Evolutionary conservation across 2,888 invertebrate species (phyloP).

Genomic region (Chloroclystis v-ata): DNA sequence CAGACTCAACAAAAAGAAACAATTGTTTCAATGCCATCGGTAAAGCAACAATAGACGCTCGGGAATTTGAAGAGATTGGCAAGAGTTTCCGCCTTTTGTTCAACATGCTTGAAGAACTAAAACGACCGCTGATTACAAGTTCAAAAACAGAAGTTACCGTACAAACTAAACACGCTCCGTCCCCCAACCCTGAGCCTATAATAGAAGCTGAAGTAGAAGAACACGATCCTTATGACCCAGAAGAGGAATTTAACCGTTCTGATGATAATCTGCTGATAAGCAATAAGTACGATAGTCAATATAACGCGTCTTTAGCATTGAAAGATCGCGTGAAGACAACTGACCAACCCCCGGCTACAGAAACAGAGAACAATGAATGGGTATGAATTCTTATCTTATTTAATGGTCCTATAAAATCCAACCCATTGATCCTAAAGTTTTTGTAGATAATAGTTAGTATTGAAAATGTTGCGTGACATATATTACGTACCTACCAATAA

Average conservation of each 20-base stretch:
- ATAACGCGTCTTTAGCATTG: conserved; percentile 13
- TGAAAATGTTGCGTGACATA: too few relatives aligned
- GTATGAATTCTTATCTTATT: conserved; percentile 23
- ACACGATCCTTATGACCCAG: conserved; percentile 19
- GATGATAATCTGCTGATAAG: conserved; percentile 48
- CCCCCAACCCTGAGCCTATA: too few relatives aligned
- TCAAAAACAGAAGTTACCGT: not conserved
- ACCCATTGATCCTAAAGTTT: too few relatives aligned
- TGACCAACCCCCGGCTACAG: not conserved
- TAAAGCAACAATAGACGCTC: conserved; percentile 31
- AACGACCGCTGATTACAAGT: conserved; percentile 26
- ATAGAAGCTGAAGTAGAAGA: conserved; percentile 13
- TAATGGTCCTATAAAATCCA: too few relatives aligned
- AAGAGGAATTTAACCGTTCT: conserved; percentile 42
- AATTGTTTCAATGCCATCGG: conserved; percentile 23
- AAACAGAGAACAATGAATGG: conserved; percentile 33
- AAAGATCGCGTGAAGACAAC: conserved; percentile 4
- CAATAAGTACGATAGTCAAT: conserved; percentile 41
- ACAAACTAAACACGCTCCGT: too few relatives aligned
- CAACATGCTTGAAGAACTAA: conserved; percentile 41
- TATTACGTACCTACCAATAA: too few relatives aligned
- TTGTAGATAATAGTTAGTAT: too few relatives aligned
- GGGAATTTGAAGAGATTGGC: conserved; percentile 41
- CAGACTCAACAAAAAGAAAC: conserved; percentile 47
- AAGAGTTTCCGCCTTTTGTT: conserved; percentile 44